Conservation (phyloP, 2,888 invertebrate genomes). For the Lasioglossum zephyrum region DNA sequence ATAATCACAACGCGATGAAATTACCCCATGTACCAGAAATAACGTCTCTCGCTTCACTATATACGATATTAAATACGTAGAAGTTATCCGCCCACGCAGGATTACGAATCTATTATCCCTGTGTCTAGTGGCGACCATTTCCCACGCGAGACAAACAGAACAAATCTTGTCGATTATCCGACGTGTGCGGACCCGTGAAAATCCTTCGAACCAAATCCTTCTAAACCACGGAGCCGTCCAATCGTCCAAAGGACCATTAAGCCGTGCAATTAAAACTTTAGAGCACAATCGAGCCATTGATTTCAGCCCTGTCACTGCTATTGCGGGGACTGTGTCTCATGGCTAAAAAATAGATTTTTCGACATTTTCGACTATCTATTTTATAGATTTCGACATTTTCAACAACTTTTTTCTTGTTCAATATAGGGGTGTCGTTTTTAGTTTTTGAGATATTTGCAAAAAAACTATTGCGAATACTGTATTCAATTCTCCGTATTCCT, state of each 20-base stretch:
- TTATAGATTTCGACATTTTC: too few relatives aligned
- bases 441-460: too few relatives aligned
- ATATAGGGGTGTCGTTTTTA: too few relatives aligned
- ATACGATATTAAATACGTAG: not conserved
- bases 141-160: not conserved
- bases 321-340: not conserved
- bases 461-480: too few relatives aligned
- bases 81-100: too few relatives aligned
- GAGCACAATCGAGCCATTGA: not conserved
- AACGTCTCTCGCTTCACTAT: not conserved
- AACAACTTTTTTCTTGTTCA: too few relatives aligned
- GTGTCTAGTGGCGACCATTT: not conserved
- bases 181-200: not conserved
- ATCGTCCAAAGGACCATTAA: not conserved
- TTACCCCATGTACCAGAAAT: not conserved
- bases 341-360: not conserved
- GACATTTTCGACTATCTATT: too few relatives aligned
- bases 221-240: not conserved
- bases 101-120: slow-evolving; percentile 1
- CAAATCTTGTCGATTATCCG: not conserved
- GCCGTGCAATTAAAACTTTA: slow-evolving; percentile 8
- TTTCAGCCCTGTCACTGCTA: not conserved
- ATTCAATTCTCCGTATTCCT: too few relatives aligned
- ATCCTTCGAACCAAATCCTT: not conserved
- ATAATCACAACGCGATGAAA: not conserved